A percentile compares a stretch with the other conserved stretches of the same genome.
Evolutionary conservation across 2,797 vertebrate genomes (phyloP).

Genomic region (Sebastes itinus): DNA sequence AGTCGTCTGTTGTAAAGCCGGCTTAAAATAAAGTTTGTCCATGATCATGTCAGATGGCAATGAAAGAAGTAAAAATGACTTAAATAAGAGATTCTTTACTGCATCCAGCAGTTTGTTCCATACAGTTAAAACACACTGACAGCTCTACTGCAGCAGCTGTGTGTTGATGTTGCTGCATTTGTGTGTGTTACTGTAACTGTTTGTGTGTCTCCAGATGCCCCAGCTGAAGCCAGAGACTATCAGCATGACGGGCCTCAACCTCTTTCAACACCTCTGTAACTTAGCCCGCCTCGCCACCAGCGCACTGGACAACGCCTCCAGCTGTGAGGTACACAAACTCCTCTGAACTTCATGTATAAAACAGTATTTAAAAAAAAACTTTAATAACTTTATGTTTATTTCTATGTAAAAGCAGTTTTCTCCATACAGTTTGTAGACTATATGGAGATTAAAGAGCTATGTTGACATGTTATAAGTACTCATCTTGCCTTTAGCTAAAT

Average conservation of each 20-base stretch:
- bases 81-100: neutral
- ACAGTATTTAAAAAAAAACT: neutral
- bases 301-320: slow-evolving; percentile 94
- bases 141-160: neutral
- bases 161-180: neutral
- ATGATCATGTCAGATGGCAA: neutral
- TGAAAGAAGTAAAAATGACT: neutral
- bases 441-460: neutral
- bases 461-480: neutral
- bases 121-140: neutral
- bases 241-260: slow-evolving; percentile 98
- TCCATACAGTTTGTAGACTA: no score
- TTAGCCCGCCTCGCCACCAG: slow-evolving; percentile 96
- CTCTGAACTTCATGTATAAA: neutral
- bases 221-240: slow-evolving; percentile 98
- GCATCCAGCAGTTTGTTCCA: neutral
- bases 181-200: neutral
- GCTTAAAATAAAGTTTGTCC: neutral
- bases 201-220: slow-evolving; percentile 87
- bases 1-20: neutral
- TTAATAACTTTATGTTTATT: neutral
- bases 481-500: neutral
- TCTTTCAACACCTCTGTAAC: slow-evolving; percentile 98
- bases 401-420: neutral
- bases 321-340: slow-evolving; percentile 88